Evolutionary conservation across 2,888 invertebrate species (phyloP).

Genomic region (Mesoligia furuncula): DNA sequence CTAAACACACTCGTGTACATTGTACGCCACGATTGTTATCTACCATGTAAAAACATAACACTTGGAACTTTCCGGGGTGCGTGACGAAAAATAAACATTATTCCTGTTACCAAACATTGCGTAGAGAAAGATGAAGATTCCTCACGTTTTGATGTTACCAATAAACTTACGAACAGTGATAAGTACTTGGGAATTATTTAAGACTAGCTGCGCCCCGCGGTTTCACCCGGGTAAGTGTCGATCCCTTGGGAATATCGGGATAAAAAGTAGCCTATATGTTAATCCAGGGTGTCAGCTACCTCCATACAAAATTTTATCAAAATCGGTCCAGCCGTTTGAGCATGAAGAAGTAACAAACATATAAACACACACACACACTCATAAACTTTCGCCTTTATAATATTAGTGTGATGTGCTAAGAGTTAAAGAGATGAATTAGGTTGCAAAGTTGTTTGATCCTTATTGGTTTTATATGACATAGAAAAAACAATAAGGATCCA

Average conservation of each 20-base stretch:
- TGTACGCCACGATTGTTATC: conserved; percentile 7
- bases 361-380: too few relatives aligned
- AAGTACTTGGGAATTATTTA: conserved; percentile 34
- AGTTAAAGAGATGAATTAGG: background rate
- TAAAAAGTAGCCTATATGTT: too few relatives aligned
- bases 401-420: conserved; percentile 17
- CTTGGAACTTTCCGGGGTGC: conserved; percentile 46
- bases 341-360: too few relatives aligned
- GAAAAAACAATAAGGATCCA: background rate
- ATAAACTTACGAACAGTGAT: conserved; percentile 41
- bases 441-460: background rate
- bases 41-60: conserved; percentile 13
- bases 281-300: too few relatives aligned
- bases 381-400: too few relatives aligned
- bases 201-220: too few relatives aligned
- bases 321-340: too few relatives aligned
- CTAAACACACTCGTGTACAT: background rate
- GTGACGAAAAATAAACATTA: conserved; percentile 53
- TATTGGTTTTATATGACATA: background rate
- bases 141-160: conserved; percentile 49
- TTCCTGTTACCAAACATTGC: conserved; percentile 35
- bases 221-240: too few relatives aligned
- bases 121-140: conserved; percentile 59
- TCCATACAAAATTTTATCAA: too few relatives aligned
- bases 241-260: too few relatives aligned